Evolutionary conservation across 1,140 invertebrate genomes (phyloP), one percentile per base, ranked within the genome.

Genomic region (Meloidogyne exigua): DNA sequence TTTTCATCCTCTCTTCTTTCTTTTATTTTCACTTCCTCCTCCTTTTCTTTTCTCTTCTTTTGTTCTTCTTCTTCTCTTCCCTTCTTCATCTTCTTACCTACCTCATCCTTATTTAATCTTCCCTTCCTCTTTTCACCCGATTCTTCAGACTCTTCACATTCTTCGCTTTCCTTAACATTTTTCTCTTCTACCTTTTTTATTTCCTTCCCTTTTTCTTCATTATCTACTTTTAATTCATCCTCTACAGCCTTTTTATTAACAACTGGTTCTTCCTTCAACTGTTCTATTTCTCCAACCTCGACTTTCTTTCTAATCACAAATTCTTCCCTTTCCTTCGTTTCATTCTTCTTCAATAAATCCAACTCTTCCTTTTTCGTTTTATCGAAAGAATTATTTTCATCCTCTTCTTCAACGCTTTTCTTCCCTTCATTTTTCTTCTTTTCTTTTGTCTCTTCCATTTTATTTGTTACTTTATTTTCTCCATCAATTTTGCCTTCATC

Each of bases 281-380:
- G 11, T 65, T 32, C 62, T 36, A 26, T n/a, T 69, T 69, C 18
- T n/a, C 10, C 13, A 49, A 49, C 0, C 44, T 44, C 12, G 12
- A 44, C 0, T 13, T 44, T 44, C 15, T 15, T 49, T 49, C 44
- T 49, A 18, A 15, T 15, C 4, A 49, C 44, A 49, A 49, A 49
- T 15, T 49, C 15, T 18, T 49, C 44, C 0, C 5, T 49, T 28
- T 70, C 36, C 15, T 39, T 42, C 4, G 13, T 26, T 2, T 13
- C 68, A 42, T 70, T 70, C 57, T 70, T 70, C 15, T 18, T 70
- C 36, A 39, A 70, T 42, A n/a, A 44, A 70, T 26, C 57, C 15
- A 57, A 13, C 36, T 21, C 68, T 69, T 69, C 57, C 10, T 23
- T 57, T 18, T 57, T 57, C 11, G 21, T 12, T 39, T 23, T 39